These are phyloP conservation scores for Recurvirostra avosetta DNA, from an alignment of 2,113 vertebrate species.

Conservation along the genomic window DNA sequence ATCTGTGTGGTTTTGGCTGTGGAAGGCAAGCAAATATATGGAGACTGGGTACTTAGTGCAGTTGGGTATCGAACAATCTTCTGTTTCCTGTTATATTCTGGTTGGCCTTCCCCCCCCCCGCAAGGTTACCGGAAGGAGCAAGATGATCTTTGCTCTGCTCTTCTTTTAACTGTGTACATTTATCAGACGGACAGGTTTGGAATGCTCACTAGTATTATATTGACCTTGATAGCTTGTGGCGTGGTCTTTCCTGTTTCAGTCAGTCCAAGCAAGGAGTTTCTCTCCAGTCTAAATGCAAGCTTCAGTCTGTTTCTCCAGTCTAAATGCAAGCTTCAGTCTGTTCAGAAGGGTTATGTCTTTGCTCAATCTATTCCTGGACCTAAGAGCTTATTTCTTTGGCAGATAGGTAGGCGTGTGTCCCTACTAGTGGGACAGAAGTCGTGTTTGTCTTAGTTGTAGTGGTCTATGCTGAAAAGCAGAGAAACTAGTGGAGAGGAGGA, in stretches of 20 bases:
- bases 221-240: background rate
- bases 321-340: background rate
- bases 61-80: background rate
- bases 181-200: background rate
- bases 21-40: background rate
- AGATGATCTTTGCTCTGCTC: background rate
- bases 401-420: background rate
- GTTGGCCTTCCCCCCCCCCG: background rate
- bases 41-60: background rate
- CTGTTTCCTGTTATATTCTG: background rate
- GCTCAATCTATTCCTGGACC: background rate
- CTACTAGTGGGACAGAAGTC: background rate
- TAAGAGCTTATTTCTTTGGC: background rate
- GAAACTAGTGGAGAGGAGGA: background rate
- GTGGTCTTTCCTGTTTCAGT: background rate
- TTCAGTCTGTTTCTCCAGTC: no score
- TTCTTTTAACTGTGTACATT: background rate
- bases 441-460: background rate
- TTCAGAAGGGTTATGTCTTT: background rate
- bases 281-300: no score
- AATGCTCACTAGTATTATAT: background rate
- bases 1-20: background rate
- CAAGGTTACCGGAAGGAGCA: background rate
- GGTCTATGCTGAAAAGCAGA: background rate
- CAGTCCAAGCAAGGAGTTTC: background rate